Base-by-base conservation (phyloP, 2,113 vertebrate species). In the Tyto alba region DNA sequence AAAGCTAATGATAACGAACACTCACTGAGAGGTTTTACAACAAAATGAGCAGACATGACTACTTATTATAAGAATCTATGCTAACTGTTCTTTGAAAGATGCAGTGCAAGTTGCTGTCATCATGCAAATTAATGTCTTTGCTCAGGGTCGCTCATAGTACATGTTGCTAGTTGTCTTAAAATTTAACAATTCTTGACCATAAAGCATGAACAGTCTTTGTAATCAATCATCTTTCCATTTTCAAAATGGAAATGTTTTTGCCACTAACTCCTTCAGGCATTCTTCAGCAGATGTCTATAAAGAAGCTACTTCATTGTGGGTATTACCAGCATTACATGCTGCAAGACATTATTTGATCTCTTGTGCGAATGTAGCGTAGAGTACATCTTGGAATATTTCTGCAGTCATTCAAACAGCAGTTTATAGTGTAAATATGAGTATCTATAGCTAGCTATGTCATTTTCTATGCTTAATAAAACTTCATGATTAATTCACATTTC, bases 301-400 rank as follows among this genome's bases (percentile, higher is more conserved):
- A 88, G n/a, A 23, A 41, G 14, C 29, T 52, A 0, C n/a, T 55
- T 13, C 5, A 10, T 17, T 59, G 32, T 89, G 60, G 29, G 1
- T 86, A 36, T 47, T 59, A 26, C 9, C 20, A 63, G 55, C 0
- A 0, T 77, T 85, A 43, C 5, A 13, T 9, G 30, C n/a, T 47
- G 4, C 30, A 29, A 6, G 19, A 21, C 27, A 13, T 9, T 13
- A 17, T 57, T 74, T 87, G 62, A 27, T 68, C 40, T 73, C 18
- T 20, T 48, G 25, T 76, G 40, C 8, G 2, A 71, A 45, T 36
- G 11, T 2, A 50, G 59, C 0, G 0, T 48, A 47, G 57, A 53
- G 57, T 57, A 12, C 41, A 82, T 32, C 57, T 40, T 64, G 21
- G 30, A 71, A 52, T 47, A 10, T 72, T 57, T 57, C 43, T 92